phyloP scores from a whole-genome alignment of 2,888 invertebrate species.

The Orthonychiurus folsomi region DNA sequence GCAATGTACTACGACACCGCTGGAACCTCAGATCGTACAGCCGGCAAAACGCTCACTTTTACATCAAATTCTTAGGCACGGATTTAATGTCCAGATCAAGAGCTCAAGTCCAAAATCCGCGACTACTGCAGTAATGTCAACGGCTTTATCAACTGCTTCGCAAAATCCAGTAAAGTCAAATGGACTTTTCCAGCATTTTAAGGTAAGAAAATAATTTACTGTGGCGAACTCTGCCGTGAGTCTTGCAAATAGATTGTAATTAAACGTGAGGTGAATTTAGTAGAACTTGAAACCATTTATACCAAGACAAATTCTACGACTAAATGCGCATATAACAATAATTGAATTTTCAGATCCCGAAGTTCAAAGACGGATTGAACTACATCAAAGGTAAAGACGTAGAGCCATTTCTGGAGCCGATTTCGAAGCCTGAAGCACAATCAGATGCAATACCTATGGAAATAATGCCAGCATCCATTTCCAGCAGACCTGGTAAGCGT shows the following conservation, averaged over 20 bases:
- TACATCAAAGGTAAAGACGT: neutral
- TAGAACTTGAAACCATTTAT: too few species aligned
- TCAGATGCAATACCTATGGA: too few species aligned
- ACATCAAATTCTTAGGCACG: neutral
- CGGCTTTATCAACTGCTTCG: too few species aligned
- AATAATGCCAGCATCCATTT: too few species aligned
- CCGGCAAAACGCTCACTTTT: neutral
- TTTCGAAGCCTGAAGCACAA: too few species aligned
- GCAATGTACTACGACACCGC: conserved; percentile 53
- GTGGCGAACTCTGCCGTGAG: too few species aligned
- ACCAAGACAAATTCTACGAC: too few species aligned
- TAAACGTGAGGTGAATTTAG: too few species aligned
- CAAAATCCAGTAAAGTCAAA: conserved; percentile 56
- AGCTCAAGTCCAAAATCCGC: neutral
- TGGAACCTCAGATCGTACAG: neutral
- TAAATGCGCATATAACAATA: too few species aligned
- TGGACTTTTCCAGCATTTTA: conserved; percentile 56
- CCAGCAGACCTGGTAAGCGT: too few species aligned
- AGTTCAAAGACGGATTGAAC: neutral
- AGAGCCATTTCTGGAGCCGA: neutral
- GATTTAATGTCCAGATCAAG: neutral
- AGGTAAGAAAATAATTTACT: conserved; percentile 54
- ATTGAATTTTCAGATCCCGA: neutral
- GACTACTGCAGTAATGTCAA: conserved; percentile 25
- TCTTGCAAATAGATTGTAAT: too few species aligned